Base-by-base conservation (phyloP, 2,888 invertebrate species). In the Drosophila fulvimacula region DNA sequence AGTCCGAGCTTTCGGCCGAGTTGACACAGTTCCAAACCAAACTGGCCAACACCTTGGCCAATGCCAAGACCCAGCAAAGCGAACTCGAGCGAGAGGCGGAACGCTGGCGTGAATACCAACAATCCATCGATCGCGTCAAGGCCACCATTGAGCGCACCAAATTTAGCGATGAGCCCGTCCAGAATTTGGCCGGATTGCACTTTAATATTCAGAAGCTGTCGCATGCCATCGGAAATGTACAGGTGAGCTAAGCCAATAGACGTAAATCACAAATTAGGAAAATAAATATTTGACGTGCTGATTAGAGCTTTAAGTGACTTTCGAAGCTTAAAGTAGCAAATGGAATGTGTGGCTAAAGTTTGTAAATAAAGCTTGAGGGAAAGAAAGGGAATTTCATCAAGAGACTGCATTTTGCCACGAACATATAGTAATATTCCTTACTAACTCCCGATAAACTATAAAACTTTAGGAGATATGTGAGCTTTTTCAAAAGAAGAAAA, bases 61-160 rank as follows among this genome's bases (percentile, higher is more conserved):
- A 96, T 4, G 97, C 98, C 0, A 96, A 96, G 85, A 96, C 96
- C 1, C 95, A 96, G 74, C 95, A 95, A 87, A 96, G 96, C 0
- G 95, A 95, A 69, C 92, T 98, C 69, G 97, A 98, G 89, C 96
- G 96, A 91, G 96, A 96, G 81, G 93, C 95, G 13, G 96, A 96
- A 82, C 95, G 96, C 59, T 98, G 97, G 97, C 96, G 96, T 88
- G 96, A 97, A 89, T 98, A 97, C 92, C 95, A 95, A 68, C 95
- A 96, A 85, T 94, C 95, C 24, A 93, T 96, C 88, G 96, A 97
- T 63, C 96, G 96, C 89, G 96, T 97, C 4, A 95, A 95, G 87
- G 94, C 95, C 7, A 95, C 96, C 21, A 93, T 98, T 81, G 95
- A 95, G 19, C 95, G 96, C 89, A 95, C 95, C 30, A 94, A 95